These are phyloP conservation scores for Scaptodrosophila latifasciaeformis DNA, from an alignment of 2,888 invertebrate species.

Conservation along the genomic window DNA sequence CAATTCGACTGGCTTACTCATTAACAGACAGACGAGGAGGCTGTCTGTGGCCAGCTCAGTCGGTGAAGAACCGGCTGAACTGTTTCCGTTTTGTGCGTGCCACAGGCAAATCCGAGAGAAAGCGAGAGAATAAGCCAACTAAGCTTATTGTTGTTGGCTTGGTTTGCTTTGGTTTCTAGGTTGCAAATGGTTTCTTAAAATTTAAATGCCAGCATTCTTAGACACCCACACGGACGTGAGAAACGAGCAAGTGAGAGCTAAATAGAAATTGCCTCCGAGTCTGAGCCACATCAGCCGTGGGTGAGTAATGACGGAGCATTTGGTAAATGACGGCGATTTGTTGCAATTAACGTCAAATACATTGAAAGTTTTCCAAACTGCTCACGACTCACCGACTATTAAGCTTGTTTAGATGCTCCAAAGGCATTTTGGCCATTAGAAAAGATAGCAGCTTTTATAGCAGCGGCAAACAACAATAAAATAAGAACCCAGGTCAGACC, in stretches of 20 bases:
- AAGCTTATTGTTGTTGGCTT: conserved; percentile 25
- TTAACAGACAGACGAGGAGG: conserved; percentile 36
- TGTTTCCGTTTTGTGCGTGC: conserved; percentile 37
- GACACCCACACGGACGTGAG: conserved; percentile 19
- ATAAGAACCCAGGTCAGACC: no score
- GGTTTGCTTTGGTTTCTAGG: conserved; percentile 11
- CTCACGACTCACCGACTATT: no score
- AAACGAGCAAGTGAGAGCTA: neutral
- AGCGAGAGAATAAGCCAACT: no score
- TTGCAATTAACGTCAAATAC: conserved; percentile 53
- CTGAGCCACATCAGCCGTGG: conserved; percentile 2
- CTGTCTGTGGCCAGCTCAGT: conserved; percentile 19
- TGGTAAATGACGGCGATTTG: conserved; percentile 57
- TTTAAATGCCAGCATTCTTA: conserved; percentile 37
- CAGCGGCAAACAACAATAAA: no score
- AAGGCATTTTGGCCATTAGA: no score
- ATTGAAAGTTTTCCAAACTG: conserved; percentile 28
- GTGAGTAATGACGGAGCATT: conserved; percentile 49
- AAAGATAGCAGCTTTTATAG: no score
- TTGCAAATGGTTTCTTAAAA: conserved; percentile 29
- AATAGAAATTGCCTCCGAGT: neutral
- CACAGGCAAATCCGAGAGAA: conserved; percentile 8
- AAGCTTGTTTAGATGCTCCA: no score
- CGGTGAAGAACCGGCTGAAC: conserved; percentile 50
- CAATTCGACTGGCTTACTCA: conserved; percentile 44